Percentiles rank a stretch among this genome's conserved stretches.
These are phyloP conservation scores for Engraulis encrasicolus DNA, from an alignment of 2,113 vertebrate genomes.

Conservation along the genomic window DNA sequence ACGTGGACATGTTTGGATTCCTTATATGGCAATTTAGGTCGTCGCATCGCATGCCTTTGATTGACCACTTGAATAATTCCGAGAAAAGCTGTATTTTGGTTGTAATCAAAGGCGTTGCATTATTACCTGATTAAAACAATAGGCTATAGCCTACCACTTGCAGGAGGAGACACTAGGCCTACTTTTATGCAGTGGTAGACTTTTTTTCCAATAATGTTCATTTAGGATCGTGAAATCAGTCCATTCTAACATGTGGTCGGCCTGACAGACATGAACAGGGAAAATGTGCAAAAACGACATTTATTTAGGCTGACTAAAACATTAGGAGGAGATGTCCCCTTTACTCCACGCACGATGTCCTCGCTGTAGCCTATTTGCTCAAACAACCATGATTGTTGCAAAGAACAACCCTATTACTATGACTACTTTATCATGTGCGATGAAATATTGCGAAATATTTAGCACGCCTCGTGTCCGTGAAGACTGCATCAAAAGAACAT, in stretches of 20 bases:
- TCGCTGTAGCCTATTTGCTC: neutral
- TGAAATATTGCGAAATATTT: neutral
- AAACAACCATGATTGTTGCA: neutral
- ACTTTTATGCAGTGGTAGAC: too few species aligned
- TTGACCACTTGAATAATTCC: slow-evolving; percentile 9
- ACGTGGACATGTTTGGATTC: slow-evolving; percentile 25
- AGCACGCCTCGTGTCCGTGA: neutral
- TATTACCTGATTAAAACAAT: neutral
- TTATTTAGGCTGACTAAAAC: neutral
- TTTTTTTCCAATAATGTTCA: neutral
- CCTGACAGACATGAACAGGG: neutral
- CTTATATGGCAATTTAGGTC: slow-evolving; percentile 40
- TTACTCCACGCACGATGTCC: neutral
- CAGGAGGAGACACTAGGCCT: too few species aligned
- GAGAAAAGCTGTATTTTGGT: neutral
- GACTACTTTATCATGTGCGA: neutral
- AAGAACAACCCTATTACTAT: neutral
- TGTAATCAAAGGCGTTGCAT: neutral
- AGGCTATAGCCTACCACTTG: too few species aligned
- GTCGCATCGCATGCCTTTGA: neutral
- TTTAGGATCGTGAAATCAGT: neutral
- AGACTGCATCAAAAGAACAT: neutral
- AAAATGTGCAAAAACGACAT: neutral
- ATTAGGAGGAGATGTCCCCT: neutral
- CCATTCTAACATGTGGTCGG: neutral